Conservation (phyloP, 2,888 invertebrate species). For the Perithous albicinctus region DNA sequence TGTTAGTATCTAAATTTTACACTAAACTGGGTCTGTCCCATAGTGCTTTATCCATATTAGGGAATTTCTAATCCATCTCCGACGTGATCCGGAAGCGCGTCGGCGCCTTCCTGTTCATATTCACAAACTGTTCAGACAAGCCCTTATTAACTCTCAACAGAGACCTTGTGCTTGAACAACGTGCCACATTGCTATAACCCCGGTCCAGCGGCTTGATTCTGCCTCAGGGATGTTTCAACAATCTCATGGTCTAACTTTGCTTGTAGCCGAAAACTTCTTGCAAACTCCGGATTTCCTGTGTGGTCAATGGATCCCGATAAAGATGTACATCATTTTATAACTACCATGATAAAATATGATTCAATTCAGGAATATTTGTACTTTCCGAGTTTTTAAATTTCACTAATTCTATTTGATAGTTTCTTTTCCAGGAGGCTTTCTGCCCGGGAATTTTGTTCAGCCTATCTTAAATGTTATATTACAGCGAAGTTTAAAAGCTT, state of each 20-base stretch:
- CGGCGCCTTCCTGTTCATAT: constrained; percentile 64
- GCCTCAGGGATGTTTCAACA: constrained; percentile 37
- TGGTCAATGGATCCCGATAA: neutral
- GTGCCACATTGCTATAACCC: neutral
- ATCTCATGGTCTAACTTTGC: constrained; percentile 9
- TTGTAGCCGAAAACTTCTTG: constrained; percentile 3
- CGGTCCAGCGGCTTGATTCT: constrained; percentile 41
- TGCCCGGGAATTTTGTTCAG: too few species aligned
- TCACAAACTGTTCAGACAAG: constrained; percentile 46
- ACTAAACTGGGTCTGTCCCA: neutral
- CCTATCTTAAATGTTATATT: too few species aligned
- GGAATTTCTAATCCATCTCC: constrained; percentile 32
- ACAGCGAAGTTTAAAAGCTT: too few species aligned
- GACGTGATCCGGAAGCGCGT: constrained; percentile 39
- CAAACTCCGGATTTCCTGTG: neutral
- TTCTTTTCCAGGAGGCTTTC: too few species aligned
- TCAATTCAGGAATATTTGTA: neutral
- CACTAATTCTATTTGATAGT: neutral
- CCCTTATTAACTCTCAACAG: constrained; percentile 50
- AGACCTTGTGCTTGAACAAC: constrained; percentile 39
- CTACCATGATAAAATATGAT: neutral
- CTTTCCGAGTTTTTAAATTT: neutral
- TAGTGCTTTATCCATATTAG: neutral
- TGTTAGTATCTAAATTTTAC: neutral
- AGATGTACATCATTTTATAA: neutral